Evolutionary conservation across 2,888 invertebrate genomes (phyloP), one percentile per base, ranked within the genome.

Genomic region (Agrotis clavis): DNA sequence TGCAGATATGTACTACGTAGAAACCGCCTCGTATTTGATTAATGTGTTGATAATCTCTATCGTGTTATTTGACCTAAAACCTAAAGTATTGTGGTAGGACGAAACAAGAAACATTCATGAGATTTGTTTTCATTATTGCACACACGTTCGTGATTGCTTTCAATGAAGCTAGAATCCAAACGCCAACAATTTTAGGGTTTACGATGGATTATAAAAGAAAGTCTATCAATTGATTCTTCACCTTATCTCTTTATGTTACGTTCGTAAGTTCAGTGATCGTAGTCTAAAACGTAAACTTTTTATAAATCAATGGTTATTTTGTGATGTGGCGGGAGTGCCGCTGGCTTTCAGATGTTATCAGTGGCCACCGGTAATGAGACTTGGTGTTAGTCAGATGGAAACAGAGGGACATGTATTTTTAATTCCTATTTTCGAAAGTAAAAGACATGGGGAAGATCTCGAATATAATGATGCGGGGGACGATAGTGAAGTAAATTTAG

Each of bases 311-410:
- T 84, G 86, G 83, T 80, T 89, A 88, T 88, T 91, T 90, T 91
- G 90, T 91, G 89, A 90, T 83, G 72, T 81, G 77, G 70, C 62
- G 66, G 67, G 90, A 90, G 89, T 86, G 88, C 90, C 91, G 87
- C 88, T 86, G 91, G 91, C 90, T 89, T 87, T 86, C 82, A 91
- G 95, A 94, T 94, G 79, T 89, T 94, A 94, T 95, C 93, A 83
- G 87, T 79, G 82, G 88, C 91, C 90, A 90, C 92, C 91, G 90
- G 93, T 94, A 94, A 94, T 92, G 93, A 94, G 92, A 92, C 86
- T 92, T 91, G 90, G 90, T 94, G 92, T 92, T 92, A 93, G 89
- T 92, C 88, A 90, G 85, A 90, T 92, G 92, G 92, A 93, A 93
- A 91, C 89, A 89, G 88, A 87, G 88, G 88, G 87, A 90, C 89